phyloP scores from a whole-genome alignment of 2,888 invertebrate species.

The Drosophila falleni region DNA sequence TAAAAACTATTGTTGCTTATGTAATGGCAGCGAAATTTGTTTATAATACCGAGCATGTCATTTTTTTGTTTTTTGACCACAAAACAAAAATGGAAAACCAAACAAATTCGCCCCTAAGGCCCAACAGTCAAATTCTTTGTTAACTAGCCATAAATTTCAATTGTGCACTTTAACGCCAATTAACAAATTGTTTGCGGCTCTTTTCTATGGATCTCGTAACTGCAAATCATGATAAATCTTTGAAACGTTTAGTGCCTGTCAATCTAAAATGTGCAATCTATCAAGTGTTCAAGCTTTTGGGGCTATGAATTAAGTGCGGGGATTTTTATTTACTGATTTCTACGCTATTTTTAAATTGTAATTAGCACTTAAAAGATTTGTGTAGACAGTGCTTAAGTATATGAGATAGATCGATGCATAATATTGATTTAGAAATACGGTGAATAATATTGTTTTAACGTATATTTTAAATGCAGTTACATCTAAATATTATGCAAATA shows the following conservation, averaged over 20 bases:
- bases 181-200: slow-evolving; percentile 28
- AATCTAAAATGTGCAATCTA: slow-evolving; percentile 49
- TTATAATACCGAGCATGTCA: slow-evolving; percentile 47
- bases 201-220: slow-evolving; percentile 32
- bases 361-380: slow-evolving; percentile 9
- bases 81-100: slow-evolving; percentile 28
- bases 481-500: background rate
- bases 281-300: slow-evolving; percentile 9
- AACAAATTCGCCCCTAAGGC: slow-evolving; percentile 41
- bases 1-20: slow-evolving; percentile 45
- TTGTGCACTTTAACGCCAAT: slow-evolving; percentile 31
- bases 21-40: slow-evolving; percentile 55
- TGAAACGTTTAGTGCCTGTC: slow-evolving; percentile 31
- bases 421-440: background rate
- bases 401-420: background rate
- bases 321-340: slow-evolving; percentile 13
- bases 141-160: slow-evolving; percentile 46
- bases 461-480: too few species aligned
- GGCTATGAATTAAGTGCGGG: slow-evolving; percentile 7
- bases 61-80: slow-evolving; percentile 25
- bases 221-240: slow-evolving; percentile 38
- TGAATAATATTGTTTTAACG: background rate
- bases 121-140: slow-evolving; percentile 57
- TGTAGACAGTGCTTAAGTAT: background rate
- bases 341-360: slow-evolving; percentile 7